Evolutionary conservation across 1,140 invertebrate genomes (phyloP).

Genomic region (Micrasema longulum): DNA sequence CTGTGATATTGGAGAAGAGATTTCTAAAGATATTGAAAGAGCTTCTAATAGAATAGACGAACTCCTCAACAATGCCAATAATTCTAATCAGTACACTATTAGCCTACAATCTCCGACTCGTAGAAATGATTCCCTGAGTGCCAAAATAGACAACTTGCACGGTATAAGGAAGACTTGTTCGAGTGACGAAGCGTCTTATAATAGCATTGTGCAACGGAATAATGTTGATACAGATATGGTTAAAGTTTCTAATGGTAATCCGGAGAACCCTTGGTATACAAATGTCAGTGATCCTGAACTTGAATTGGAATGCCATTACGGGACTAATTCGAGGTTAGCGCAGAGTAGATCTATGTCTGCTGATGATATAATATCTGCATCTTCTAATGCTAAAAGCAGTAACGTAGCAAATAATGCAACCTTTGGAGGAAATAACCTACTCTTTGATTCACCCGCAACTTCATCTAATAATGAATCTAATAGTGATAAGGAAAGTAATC

Average conservation of each 20-base stretch:
- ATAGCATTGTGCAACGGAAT: background rate
- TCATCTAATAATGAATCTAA: conserved; percentile 31
- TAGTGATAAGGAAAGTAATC: conserved; percentile 36
- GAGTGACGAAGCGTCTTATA: conserved; percentile 7
- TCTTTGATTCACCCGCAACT: conserved; percentile 12
- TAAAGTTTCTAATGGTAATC: conserved; percentile 62
- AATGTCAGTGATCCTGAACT: conserved; percentile 67
- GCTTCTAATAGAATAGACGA: conserved; percentile 70
- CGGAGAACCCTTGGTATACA: conserved; percentile 65
- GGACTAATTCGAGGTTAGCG: conserved; percentile 56
- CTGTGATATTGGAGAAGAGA: conserved; percentile 68
- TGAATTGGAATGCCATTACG: conserved; percentile 61
- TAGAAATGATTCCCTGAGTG: conserved; percentile 58
- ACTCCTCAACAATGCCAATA: conserved; percentile 62
- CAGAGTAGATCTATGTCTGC: conserved; percentile 61
- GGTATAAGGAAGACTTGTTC: conserved; percentile 60
- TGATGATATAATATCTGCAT: conserved; percentile 59
- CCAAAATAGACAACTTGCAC: conserved; percentile 65
- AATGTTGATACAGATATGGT: conserved; percentile 43
- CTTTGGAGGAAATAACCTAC: background rate
- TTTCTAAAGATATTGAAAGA: conserved; percentile 68
- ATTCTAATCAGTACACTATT: background rate
- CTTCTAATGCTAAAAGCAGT: conserved; percentile 1
- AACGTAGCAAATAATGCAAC: background rate
- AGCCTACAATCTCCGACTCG: background rate